Evolutionary conservation across 2,888 invertebrate species (phyloP).

Genomic region (Hyposoter dolosus): DNA sequence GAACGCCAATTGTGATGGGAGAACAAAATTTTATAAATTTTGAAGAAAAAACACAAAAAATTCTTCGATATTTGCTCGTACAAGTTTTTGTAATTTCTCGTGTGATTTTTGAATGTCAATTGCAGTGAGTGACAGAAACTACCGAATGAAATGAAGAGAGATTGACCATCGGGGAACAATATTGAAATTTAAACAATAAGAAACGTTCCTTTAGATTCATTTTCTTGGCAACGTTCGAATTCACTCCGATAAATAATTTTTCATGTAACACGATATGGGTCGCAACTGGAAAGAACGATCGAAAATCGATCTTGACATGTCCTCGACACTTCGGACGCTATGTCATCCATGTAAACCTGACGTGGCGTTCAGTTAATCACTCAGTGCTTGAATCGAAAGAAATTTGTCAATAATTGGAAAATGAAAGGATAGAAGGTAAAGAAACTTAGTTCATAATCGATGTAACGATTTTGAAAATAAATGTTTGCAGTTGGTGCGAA

Average conservation of each 20-base stretch:
- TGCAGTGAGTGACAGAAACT: not conserved
- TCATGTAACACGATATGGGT: not conserved
- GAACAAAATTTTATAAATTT: not conserved
- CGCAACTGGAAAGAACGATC: not conserved
- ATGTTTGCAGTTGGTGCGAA: not conserved
- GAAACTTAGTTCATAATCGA: not conserved
- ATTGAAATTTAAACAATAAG: not conserved
- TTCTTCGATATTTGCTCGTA: not conserved
- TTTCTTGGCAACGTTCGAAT: not conserved
- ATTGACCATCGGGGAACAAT: not conserved
- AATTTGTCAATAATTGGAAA: not conserved
- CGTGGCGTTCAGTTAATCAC: too few species aligned
- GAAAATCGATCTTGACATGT: not conserved
- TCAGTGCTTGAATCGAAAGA: not conserved
- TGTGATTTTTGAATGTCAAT: not conserved
- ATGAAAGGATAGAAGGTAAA: not conserved
- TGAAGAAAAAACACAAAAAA: not conserved
- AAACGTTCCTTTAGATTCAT: not conserved
- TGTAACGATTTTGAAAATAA: conserved; percentile 1
- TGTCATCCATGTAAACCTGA: not conserved
- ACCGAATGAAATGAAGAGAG: not conserved
- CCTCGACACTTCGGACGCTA: not conserved
- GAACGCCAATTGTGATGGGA: not conserved
- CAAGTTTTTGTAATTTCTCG: not conserved
- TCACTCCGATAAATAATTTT: not conserved